phyloP scores from a whole-genome alignment of 2,888 invertebrate genomes.

The Phanerotoma sp. region DNA sequence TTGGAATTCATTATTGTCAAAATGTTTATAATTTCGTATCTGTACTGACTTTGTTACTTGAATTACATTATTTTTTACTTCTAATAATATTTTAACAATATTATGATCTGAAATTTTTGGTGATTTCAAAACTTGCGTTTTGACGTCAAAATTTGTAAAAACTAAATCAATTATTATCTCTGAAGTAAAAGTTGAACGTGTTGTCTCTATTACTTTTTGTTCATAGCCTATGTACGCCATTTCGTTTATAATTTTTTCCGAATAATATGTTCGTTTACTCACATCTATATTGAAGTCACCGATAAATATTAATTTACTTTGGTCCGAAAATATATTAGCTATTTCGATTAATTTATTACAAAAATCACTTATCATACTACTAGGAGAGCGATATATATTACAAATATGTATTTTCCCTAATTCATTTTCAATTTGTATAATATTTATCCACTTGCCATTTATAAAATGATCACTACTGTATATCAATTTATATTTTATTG shows the following conservation, averaged over 20 bases:
- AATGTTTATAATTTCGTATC: no score
- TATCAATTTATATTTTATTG: not conserved
- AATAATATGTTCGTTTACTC: not conserved
- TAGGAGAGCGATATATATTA: constrained; percentile 13
- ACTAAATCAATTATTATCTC: constrained; percentile 18
- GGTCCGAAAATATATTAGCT: constrained; percentile 1
- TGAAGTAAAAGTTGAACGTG: constrained; percentile 14
- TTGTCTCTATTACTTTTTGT: constrained; percentile 10
- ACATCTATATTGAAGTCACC: constrained; percentile 20
- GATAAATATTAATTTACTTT: constrained; percentile 1
- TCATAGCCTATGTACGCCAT: no score
- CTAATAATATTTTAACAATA: no score
- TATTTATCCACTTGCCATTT: constrained; percentile 12
- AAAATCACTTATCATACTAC: constrained; percentile 11
- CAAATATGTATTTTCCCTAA: constrained; percentile 3
- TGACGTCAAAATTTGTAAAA: constrained; percentile 21
- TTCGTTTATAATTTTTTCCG: no score
- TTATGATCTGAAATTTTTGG: no score
- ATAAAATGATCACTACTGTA: not conserved
- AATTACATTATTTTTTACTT: no score
- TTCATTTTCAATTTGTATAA: constrained; percentile 4
- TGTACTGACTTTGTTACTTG: no score
- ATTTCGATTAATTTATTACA: not conserved
- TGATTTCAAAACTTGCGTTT: no score
- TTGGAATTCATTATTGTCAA: no score